Evolutionary conservation across 2,797 vertebrate genomes (phyloP), one percentile per base, ranked within the genome.

Genomic region (Alcedo quadribrachys): DNA sequence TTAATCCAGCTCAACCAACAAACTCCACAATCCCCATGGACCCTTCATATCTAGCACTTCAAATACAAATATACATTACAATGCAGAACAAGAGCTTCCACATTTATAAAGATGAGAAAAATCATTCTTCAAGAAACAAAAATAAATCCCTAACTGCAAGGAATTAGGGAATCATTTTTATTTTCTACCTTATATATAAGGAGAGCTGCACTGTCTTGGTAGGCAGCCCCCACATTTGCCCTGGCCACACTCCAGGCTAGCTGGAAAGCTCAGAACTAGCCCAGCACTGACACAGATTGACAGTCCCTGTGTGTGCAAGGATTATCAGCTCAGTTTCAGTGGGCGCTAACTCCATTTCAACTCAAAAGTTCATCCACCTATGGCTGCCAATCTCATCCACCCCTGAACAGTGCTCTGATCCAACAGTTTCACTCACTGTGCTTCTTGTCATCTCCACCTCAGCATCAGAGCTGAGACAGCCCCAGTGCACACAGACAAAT

Each of bases 11-110:
- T 68, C 71, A 62, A 89, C 14, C 45, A 62, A 73, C 27, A 78
- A 85, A 69, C 9, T 24, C 6, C 1, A 54, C 1, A 3, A 82
- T 58, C 14, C 27, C 8, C 1, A 58, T 0, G 2, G 70, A 19
- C 37, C 27, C 58, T 61, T 87, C 37, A 6, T n/a, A 62, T 4
- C 15, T 37, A 62, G 15, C 9, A 62, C 15, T 85, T 65, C 58
- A 54, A n/a, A 40, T 11, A 6, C 74, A 70, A 57, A 27, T 1
- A 32, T 4, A 57, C 37, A 61, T 68, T 46, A 57, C 68, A 71
- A 62, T 40, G 45, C 2, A 35, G n/a, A 78, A 68, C 19, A 57
- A 78, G 15, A 85, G 37, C 5, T 61, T 62, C 42, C 20, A 57
- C 30, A 15, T 50, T 51, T 57, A 17, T 12, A 28, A 76, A 57